Percentiles rank a stretch among this genome's conserved stretches.
Evolutionary conservation across 2,113 vertebrate species (phyloP).

Genomic region (Narcine bancroftii): DNA sequence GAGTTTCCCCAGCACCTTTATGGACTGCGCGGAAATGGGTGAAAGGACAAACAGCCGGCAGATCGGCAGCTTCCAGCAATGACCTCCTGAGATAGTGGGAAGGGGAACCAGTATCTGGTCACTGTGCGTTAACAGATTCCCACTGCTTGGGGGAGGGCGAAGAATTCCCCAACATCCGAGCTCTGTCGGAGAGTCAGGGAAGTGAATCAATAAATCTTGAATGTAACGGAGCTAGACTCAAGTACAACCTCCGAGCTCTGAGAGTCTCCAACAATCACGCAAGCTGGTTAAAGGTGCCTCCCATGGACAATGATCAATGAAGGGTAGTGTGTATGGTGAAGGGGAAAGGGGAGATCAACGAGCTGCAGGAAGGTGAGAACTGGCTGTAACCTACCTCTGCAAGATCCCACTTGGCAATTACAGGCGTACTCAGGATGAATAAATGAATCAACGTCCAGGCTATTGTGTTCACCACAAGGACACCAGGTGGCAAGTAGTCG

Average conservation of each 20-base stretch:
- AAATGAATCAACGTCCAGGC: not conserved
- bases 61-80: too few relatives aligned
- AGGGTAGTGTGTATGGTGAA: not conserved
- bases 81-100: too few relatives aligned
- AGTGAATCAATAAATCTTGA: too few relatives aligned
- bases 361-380: not conserved
- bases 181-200: not conserved
- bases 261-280: not conserved
- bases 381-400: not conserved
- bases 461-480: not conserved
- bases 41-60: too few relatives aligned
- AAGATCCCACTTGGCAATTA: not conserved
- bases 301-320: not conserved
- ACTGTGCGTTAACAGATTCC: too few relatives aligned
- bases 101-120: too few relatives aligned
- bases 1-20: too few relatives aligned
- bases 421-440: not conserved
- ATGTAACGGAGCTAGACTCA: too few relatives aligned
- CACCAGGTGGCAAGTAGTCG: not conserved
- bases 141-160: too few relatives aligned
- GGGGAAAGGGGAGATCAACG: not conserved
- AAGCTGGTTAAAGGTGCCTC: not conserved
- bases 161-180: too few relatives aligned
- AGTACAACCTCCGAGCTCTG: not conserved
- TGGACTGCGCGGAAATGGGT: too few relatives aligned